These are phyloP conservation scores for Mactra quadrangularis DNA, from an alignment of 1,140 invertebrate species.

Conservation along the genomic window DNA sequence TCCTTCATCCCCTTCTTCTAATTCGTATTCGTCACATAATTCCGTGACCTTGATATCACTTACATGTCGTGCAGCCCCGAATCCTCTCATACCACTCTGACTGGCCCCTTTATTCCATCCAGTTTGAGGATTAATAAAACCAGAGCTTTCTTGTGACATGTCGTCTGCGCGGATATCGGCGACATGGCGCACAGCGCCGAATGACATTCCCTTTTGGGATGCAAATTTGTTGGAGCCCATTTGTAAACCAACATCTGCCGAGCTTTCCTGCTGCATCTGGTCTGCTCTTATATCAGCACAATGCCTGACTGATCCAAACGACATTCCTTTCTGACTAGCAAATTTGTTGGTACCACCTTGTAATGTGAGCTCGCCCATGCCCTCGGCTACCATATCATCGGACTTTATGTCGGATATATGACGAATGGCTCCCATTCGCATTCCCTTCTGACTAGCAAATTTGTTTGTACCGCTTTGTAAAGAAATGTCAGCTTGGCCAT, in stretches of 20 bases:
- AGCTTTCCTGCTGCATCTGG: slow-evolving; percentile 88
- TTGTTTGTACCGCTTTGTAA: slow-evolving; percentile 89
- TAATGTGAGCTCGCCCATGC: slow-evolving; percentile 94
- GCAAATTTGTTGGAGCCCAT: slow-evolving; percentile 93
- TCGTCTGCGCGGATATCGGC: slow-evolving; percentile 74
- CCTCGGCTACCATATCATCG: slow-evolving; percentile 79
- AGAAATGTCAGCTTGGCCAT: slow-evolving; percentile 94
- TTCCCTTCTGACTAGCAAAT: slow-evolving; percentile 83
- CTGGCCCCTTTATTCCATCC: slow-evolving; percentile 94
- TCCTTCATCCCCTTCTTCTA: slow-evolving; percentile 22
- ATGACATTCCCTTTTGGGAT: slow-evolving; percentile 85
- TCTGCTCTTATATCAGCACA: slow-evolving; percentile 74
- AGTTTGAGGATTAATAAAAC: slow-evolving; percentile 94
- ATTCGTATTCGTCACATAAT: slow-evolving; percentile 37
- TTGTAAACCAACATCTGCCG: slow-evolving; percentile 94
- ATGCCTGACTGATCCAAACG: slow-evolving; percentile 69
- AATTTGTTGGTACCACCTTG: slow-evolving; percentile 96
- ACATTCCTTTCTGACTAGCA: slow-evolving; percentile 90
- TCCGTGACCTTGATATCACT: slow-evolving; percentile 49
- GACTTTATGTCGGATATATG: slow-evolving; percentile 71
- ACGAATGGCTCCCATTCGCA: slow-evolving; percentile 68
- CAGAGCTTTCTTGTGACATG: slow-evolving; percentile 86
- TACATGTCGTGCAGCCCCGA: slow-evolving; percentile 52
- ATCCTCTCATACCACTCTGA: slow-evolving; percentile 93
- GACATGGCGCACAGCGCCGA: slow-evolving; percentile 94